Base-by-base conservation (phyloP, 2,113 vertebrate species). In the Cottus gobio region DNA sequence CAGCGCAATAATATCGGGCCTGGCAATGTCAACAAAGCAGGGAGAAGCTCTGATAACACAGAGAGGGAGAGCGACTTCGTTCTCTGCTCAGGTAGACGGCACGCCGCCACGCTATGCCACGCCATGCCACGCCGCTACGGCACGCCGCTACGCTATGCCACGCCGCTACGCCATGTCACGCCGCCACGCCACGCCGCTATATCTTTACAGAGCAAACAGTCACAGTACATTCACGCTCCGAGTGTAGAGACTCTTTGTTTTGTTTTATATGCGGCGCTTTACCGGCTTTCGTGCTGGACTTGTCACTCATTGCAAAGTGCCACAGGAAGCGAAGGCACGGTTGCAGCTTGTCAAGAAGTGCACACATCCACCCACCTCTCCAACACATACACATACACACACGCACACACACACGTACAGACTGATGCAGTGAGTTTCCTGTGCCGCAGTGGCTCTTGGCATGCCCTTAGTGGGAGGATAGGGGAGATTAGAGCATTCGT, bases 391-490 rank as follows among this genome's bases (percentile, higher is more conserved):
- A 61, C 74, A 72, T 52, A 50, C 31, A 58, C 37, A 71, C 64
- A 36, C 36, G 71, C 67, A 80, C 77, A 39, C 75, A 73, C 54
- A 54, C 34, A 67, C 60, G 58, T 61, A 58, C 26, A 62, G 2
- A 82, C 34, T 56, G 67, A 79, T 71, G 80, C 81, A 78, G 75
- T 67, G 24, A 42, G 77, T 65, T 74, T 84, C 26, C 70, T 83
- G 64, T 89, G 79, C 81, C 34, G 85, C 89, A 82, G 85, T 87
- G 58, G 72, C 61, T 87, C 58, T 37, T 87, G 78, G 60, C 57
- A 30, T 82, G 71, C 57, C 71, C 80, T 81, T 69, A 77, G 85
- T 86, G 77, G 83, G 87, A 91, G 87, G 69, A 89, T 46, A 69
- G 71, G 66, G 79, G 63, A 77, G 82, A 72, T 52, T 73, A 52